Evolutionary conservation across 2,888 invertebrate genomes (phyloP), one percentile per base, ranked within the genome.

Genomic region (Acronicta aceris): DNA sequence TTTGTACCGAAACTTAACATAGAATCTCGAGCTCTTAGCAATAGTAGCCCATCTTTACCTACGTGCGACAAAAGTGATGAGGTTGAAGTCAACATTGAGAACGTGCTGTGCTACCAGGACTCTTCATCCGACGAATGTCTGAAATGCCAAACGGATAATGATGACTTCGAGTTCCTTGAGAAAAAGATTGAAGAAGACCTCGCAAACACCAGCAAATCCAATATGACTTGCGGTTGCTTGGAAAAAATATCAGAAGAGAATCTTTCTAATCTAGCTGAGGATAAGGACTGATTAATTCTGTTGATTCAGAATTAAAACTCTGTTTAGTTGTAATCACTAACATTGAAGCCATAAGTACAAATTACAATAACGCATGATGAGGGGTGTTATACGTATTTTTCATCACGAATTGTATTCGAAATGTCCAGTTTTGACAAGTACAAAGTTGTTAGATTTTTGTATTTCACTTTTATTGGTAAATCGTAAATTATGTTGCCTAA

Each of bases 181-280:
- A 76, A 84, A 50, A 87, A 89, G 70, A 93, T 94, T 5, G 94
- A 94, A 55, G 87, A 88, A 48, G 92, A 92, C 25, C 58, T 92
- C 0, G 87, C 88, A 0, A 85, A 71, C 21, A 56, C 45, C 7
- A 85, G 80, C 50, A 62, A 80, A 17, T 74, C 82, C 0, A 79
- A 86, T 0, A 47, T 88, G 33, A 81, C 84, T 0, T 86, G 88
- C 50, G 86, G 89, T 2, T 89, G 86, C 54, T 81, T 94, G 25
- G 89, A 85, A 60, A 94, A 93, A 71, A 94, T 94, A 65, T 94
- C 94, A 0, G 94, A 94, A 60, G 94, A 94, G 52, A 93, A 93
- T 63, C 84, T 94, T 4, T 86, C 91, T 0, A 71, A 78, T 4
- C 66, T 89, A 3, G 87, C 85, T 33, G 93, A 93, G n/a, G 89